phyloP scores from a whole-genome alignment of 1,140 invertebrate genomes.

The Pseudoatta argentina region DNA sequence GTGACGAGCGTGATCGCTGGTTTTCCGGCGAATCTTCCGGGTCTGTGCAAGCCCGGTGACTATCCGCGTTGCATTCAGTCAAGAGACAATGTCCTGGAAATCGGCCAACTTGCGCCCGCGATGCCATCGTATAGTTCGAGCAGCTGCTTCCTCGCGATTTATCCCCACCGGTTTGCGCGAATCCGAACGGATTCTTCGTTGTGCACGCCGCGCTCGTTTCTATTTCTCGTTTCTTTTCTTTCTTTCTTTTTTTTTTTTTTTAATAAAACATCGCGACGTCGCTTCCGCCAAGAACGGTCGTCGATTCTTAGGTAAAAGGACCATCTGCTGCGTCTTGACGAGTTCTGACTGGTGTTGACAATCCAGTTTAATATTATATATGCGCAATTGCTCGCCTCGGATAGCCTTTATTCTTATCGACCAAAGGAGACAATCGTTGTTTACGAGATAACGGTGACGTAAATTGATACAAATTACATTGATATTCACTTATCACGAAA shows the following conservation, averaged over 20 bases:
- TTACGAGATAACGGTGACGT: background rate
- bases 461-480: slow-evolving; percentile 3
- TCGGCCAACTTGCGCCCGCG: slow-evolving; percentile 59
- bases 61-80: slow-evolving; percentile 52
- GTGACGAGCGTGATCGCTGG: background rate
- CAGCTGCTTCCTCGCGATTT: slow-evolving; percentile 39
- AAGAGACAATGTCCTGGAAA: slow-evolving; percentile 75
- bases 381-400: background rate
- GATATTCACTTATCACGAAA: background rate
- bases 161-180: slow-evolving; percentile 8
- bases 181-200: slow-evolving; percentile 4
- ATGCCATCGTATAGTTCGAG: slow-evolving; percentile 13
- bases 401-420: background rate
- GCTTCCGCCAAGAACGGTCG: slow-evolving; percentile 48
- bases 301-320: slow-evolving; percentile 51
- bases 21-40: slow-evolving; percentile 28
- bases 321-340: slow-evolving; percentile 44
- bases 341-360: slow-evolving; percentile 18
- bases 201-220: slow-evolving; percentile 21
- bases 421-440: no score
- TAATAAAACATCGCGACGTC: slow-evolving; percentile 1
- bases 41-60: slow-evolving; percentile 4
- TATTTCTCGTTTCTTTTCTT: background rate
- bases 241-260: background rate
- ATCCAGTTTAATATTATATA: background rate